phyloP scores from a whole-genome alignment of 2,888 invertebrate genomes.

The Amiota communis region DNA sequence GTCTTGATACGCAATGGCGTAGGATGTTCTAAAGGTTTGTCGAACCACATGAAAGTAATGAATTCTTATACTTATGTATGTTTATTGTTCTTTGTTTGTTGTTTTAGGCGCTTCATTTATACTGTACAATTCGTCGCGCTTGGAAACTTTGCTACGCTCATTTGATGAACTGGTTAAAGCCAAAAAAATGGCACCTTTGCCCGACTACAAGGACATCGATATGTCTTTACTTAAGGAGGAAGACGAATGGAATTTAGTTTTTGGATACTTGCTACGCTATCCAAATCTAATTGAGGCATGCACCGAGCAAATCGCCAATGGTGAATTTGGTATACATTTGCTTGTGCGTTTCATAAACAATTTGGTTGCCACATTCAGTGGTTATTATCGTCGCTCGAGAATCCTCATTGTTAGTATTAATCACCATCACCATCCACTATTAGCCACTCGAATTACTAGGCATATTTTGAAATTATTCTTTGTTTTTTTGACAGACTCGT shows the following conservation, averaged over 20 bases:
- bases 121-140: conserved; percentile 84
- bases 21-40: conserved; percentile 66
- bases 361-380: conserved; percentile 80
- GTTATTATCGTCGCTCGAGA: conserved; percentile 82
- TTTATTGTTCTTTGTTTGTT: neutral
- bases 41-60: conserved; percentile 23
- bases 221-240: conserved; percentile 79
- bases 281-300: conserved; percentile 77
- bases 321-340: conserved; percentile 78
- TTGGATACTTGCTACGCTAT: conserved; percentile 79
- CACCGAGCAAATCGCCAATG: conserved; percentile 74
- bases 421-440: too few species aligned
- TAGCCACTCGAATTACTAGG: too few species aligned
- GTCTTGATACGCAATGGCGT: conserved; percentile 73
- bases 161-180: conserved; percentile 76
- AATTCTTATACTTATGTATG: too few species aligned
- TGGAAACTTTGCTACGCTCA: conserved; percentile 79
- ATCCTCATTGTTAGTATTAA: conserved; percentile 79
- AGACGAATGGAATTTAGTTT: conserved; percentile 85
- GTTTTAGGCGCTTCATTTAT: conserved; percentile 82
- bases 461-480: conserved; percentile 62
- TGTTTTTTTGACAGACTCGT: conserved; percentile 76
- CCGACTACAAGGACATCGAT: conserved; percentile 77
- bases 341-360: conserved; percentile 79
- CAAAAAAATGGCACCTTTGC: conserved; percentile 78